Evolutionary conservation across 2,797 vertebrate species (phyloP).

Genomic region (Neopelma chrysocephalum): DNA sequence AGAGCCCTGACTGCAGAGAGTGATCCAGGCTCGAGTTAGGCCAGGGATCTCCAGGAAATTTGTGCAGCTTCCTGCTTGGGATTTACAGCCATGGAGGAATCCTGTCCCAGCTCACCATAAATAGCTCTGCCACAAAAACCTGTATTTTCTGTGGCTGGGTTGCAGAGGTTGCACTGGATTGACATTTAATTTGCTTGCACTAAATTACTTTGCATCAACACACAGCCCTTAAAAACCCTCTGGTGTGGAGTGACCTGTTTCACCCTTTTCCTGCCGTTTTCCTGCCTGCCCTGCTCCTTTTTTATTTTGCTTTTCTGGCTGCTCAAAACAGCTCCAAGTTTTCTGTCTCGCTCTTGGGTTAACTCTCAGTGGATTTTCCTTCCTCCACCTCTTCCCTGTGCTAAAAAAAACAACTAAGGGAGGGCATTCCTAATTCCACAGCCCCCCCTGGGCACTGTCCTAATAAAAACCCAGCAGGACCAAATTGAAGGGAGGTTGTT

Average conservation of each 20-base stretch:
- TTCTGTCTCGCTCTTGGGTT: not conserved
- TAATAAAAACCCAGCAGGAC: not conserved
- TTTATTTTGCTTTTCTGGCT: not conserved
- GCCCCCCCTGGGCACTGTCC: not conserved
- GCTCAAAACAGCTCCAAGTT: not conserved
- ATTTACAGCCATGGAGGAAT: not conserved
- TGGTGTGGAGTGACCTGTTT: fast-evolving
- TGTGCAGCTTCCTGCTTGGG: not conserved
- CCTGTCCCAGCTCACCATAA: not conserved
- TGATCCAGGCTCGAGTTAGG: not conserved
- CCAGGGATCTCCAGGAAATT: not conserved
- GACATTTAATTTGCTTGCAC: not conserved
- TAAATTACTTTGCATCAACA: not conserved
- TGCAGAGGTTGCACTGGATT: not conserved
- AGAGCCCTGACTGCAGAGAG: not conserved
- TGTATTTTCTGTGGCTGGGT: not conserved
- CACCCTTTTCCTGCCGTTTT: not conserved
- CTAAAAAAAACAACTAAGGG: not conserved
- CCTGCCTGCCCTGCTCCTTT: not conserved
- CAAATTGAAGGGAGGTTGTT: not conserved
- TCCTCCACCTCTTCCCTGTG: not conserved
- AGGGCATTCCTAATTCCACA: not conserved
- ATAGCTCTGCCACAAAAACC: not conserved
- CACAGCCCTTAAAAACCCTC: not conserved
- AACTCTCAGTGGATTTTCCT: not conserved